A percentile compares a stretch with the other conserved stretches of the same genome.
Conservation (phyloP, 2,113 vertebrate genomes). For the western clawed frog (Xenopus tropicalis) region DNA sequence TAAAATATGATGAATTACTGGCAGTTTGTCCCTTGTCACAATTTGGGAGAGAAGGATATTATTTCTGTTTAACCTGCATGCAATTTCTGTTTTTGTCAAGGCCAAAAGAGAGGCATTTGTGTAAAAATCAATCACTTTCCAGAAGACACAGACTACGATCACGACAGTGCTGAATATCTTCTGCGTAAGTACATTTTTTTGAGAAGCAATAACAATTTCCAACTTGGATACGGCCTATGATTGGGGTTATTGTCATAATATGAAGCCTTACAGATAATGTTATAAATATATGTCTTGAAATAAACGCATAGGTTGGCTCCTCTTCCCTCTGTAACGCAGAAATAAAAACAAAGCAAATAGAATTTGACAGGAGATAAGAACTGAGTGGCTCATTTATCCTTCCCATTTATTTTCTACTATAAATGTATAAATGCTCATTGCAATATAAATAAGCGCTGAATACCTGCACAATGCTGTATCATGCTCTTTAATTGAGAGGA, state of each 20-base stretch:
- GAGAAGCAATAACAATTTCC: background rate
- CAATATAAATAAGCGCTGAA: too few relatives aligned
- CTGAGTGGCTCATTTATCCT: background rate
- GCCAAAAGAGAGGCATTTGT: slow-evolving; percentile 84
- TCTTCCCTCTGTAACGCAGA: background rate
- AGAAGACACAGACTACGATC: slow-evolving; percentile 91
- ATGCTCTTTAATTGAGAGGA: too few relatives aligned
- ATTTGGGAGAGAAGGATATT: too few relatives aligned
- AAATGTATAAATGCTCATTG: background rate
- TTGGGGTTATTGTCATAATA: background rate
- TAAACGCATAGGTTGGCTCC: background rate
- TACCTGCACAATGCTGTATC: too few relatives aligned
- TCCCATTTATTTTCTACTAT: background rate
- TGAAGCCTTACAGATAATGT: background rate
- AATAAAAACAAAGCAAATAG: background rate
- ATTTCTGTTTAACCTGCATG: too few relatives aligned
- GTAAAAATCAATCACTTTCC: slow-evolving; percentile 94
- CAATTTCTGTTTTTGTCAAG: slow-evolving; percentile 53
- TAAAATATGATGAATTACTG: too few relatives aligned
- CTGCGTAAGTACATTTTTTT: slow-evolving; percentile 51
- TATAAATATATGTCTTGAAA: background rate
- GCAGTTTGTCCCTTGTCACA: too few relatives aligned
- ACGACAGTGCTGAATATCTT: slow-evolving; percentile 89
- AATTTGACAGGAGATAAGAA: background rate
- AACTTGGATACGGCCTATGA: background rate